Base-by-base conservation (phyloP, 2,888 invertebrate genomes). In the Marronus borbonicus region DNA sequence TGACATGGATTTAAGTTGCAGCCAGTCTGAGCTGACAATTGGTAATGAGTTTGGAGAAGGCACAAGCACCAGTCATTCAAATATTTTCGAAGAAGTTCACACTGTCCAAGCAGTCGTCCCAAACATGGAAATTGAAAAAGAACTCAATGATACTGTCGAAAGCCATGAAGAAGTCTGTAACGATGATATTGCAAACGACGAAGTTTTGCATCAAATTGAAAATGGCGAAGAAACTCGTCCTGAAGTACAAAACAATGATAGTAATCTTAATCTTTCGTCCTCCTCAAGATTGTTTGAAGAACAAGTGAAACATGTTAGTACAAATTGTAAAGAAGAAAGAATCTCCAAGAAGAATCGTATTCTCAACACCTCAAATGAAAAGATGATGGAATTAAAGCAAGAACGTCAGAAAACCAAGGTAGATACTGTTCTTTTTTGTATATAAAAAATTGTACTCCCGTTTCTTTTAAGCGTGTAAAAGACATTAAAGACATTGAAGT, bases 371-470 rank as follows among this genome's bases (percentile, higher is more conserved):
- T 44, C 68, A 24, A n/a, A 50, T 60, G 31, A 75, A 14, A 10
- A 62, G 20, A 17, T 3, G 0, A 58, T 5, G 10, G 12, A 44
- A 39, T 14, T 8, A 14, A 62, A 62, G 44, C 31, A 50, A n/a
- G 52, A 64, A 76, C 39, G 60, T 7, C 14, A 44, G 36, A 76
- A 76, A 65, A 31, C 24, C 24, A 76, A 76, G 76, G 75, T 75
- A 74, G 1, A 31, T 50, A 8, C 14, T 44, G 12, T 39, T 75
- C 2, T 24, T 24, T 50, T 14, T 39, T 60, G 24, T 60, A n/a
- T 14, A 4, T 17, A 17, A n/a, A 50, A 50, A 55, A 17, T 44
- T 24, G 39, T 24, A 28, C 1, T 49, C 36, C 28, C 72, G 3
- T 64, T 70, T 64, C 31, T 28, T 69, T 44, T 39, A 28, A 77